Evolutionary conservation across 2,888 invertebrate genomes (phyloP).

Genomic region (Tricholauxania praeusta): DNA sequence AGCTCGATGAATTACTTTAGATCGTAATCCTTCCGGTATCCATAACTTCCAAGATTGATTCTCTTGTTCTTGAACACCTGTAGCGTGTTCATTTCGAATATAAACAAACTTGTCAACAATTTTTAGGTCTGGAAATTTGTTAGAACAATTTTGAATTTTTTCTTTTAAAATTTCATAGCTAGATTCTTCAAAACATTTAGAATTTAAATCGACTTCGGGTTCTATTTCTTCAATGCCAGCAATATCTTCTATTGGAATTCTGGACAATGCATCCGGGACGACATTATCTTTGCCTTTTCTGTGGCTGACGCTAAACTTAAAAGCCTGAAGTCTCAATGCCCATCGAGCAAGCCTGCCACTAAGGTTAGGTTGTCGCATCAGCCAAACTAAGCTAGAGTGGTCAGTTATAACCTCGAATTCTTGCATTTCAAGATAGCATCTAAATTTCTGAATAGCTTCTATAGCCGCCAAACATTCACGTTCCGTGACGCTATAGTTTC

Average conservation of each 20-base stretch:
- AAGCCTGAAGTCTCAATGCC: conserved; percentile 26
- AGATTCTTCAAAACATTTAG: conserved; percentile 11
- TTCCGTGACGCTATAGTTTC: conserved; percentile 37
- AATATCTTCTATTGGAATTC: not conserved
- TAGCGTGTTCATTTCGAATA: conserved; percentile 19
- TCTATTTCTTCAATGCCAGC: conserved; percentile 7
- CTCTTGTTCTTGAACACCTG: conserved; percentile 17
- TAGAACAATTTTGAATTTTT: not conserved
- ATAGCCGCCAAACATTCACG: conserved; percentile 40
- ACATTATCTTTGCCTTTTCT: conserved; percentile 34
- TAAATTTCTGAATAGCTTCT: conserved; percentile 35
- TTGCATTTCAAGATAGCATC: conserved; percentile 42
- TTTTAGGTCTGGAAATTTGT: conserved; percentile 27
- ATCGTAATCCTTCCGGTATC: not conserved
- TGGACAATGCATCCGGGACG: conserved; percentile 28
- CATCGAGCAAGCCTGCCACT: conserved; percentile 34
- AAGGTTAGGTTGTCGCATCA: conserved; percentile 34
- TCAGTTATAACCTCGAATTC: conserved; percentile 41
- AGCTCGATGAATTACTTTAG: not conserved
- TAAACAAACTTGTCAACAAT: conserved; percentile 23
- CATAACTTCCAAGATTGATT: conserved; percentile 28
- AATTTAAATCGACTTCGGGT: conserved; percentile 28
- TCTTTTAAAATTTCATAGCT: conserved; percentile 18
- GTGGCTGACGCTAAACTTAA: conserved; percentile 28
- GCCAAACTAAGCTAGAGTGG: conserved; percentile 41